Conservation (phyloP, 2,797 vertebrate genomes). For the Lithobates sylvaticus region DNA sequence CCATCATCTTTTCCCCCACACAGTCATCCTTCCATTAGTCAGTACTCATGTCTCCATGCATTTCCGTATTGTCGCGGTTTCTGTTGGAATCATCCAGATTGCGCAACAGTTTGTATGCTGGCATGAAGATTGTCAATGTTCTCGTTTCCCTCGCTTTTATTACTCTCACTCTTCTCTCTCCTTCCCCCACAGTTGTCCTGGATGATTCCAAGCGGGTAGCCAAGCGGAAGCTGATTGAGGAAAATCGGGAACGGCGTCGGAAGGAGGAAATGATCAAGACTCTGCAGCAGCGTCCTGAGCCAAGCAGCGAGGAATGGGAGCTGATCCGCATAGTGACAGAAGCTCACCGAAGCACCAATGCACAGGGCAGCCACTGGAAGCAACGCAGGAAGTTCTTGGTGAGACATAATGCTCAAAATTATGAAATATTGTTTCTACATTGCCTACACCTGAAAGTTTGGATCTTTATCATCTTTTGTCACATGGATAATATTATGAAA, state of each 20-base stretch:
- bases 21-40: too few species aligned
- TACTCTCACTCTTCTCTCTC: conserved; percentile 16
- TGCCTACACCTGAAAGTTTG: too few species aligned
- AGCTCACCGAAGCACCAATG: conserved; percentile 95
- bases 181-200: conserved; percentile 86
- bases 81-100: background rate
- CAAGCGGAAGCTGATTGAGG: conserved; percentile 95
- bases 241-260: conserved; percentile 93
- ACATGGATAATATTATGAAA: too few species aligned
- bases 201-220: conserved; percentile 96
- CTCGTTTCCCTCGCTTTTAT: background rate
- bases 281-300: conserved; percentile 93
- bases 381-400: conserved; percentile 99
- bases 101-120: background rate
- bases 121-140: background rate
- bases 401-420: conserved; percentile 60
- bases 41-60: background rate
- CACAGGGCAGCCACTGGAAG: conserved; percentile 98
- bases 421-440: too few species aligned
- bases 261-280: conserved; percentile 96
- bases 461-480: too few species aligned
- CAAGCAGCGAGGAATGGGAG: conserved; percentile 93
- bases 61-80: background rate
- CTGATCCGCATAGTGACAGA: conserved; percentile 94
- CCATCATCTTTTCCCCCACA: too few species aligned